Conservation (phyloP, 2,113 vertebrate genomes). For the Halcyon malimbica region DNA sequence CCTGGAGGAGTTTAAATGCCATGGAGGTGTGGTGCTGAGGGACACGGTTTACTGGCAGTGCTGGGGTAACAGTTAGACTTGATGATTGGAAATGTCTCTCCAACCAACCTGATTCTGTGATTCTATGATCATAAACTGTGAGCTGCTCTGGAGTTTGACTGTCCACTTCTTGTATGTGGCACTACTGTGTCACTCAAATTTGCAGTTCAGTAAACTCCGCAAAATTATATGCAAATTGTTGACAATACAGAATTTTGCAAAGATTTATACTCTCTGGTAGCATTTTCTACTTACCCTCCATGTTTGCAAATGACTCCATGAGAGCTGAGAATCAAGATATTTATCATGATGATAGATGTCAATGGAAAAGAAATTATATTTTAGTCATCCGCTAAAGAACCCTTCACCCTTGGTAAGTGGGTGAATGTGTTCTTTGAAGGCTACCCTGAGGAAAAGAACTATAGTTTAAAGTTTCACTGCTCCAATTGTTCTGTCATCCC, state of each 20-base stretch:
- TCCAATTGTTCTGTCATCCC: constrained; percentile 21
- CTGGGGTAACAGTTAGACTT: background rate
- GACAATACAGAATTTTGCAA: background rate
- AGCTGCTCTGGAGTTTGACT: background rate
- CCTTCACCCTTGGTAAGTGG: background rate
- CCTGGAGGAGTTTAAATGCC: background rate
- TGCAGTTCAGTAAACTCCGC: background rate
- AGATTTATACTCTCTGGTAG: background rate
- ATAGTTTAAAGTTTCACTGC: constrained; percentile 15
- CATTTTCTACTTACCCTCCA: background rate
- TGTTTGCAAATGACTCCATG: background rate
- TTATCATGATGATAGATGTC: background rate
- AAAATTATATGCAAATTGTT: background rate
- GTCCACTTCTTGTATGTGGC: background rate
- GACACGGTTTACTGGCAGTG: background rate
- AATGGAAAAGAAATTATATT: background rate
- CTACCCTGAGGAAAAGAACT: background rate
- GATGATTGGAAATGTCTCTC: background rate
- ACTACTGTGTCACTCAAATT: background rate
- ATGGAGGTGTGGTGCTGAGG: background rate
- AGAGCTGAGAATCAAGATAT: background rate
- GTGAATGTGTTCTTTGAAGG: constrained; percentile 7
- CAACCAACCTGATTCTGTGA: background rate
- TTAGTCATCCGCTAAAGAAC: background rate
- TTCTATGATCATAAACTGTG: background rate